A percentile compares a stretch with the other conserved stretches of the same genome.
Conservation (phyloP, 2,797 vertebrate genomes). For the Cheirogaleus major region DNA sequence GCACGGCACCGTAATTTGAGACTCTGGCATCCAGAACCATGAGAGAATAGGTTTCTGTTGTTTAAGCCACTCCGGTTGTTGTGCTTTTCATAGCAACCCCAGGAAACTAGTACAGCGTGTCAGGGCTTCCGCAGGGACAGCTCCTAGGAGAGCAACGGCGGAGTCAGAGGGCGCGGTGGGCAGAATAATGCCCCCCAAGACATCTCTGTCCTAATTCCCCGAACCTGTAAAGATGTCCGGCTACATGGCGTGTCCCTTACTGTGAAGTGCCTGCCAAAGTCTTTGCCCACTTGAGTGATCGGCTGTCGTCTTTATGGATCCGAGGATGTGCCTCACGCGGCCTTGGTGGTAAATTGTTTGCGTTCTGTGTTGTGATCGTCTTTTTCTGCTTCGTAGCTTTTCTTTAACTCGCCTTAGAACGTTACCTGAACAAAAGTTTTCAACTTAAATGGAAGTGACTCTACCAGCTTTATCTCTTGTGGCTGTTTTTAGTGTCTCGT, state of each 20-base stretch:
- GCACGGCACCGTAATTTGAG: neutral
- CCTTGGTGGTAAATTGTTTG: neutral
- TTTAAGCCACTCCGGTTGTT: neutral
- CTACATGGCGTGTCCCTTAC: rapidly evolving
- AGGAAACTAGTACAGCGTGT: rapidly evolving
- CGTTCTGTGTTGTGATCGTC: rapidly evolving
- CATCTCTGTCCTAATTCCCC: rapidly evolving
- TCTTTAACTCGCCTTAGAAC: neutral
- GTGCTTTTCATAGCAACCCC: rapidly evolving
- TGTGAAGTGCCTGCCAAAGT: neutral
- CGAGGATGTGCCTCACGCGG: rapidly evolving
- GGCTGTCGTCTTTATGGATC: too few relatives aligned
- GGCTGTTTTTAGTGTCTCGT: neutral
- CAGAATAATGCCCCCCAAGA: neutral
- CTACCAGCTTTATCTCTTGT: neutral
- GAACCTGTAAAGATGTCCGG: neutral
- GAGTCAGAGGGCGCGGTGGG: neutral
- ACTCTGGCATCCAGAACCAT: neutral
- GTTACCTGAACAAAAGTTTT: neutral
- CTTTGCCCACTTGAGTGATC: too few relatives aligned
- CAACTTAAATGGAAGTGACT: neutral
- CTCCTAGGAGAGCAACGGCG: neutral
- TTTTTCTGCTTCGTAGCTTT: neutral
- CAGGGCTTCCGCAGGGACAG: neutral
- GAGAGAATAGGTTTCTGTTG: neutral